Percentiles rank a stretch among this genome's conserved stretches.
Conservation (phyloP, 2,797 vertebrate genomes). For the Somateria mollissima region DNA sequence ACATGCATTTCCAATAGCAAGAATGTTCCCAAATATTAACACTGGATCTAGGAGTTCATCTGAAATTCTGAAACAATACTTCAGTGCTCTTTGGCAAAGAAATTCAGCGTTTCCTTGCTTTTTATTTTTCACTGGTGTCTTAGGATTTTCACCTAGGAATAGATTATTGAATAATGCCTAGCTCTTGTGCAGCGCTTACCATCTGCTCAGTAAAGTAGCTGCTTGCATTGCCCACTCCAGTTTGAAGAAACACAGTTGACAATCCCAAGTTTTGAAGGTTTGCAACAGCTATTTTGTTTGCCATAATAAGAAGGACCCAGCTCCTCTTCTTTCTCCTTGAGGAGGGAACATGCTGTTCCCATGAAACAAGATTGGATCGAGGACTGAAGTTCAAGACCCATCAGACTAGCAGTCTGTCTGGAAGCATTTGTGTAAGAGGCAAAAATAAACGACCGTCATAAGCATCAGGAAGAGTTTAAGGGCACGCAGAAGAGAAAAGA, state of each 20-base stretch:
- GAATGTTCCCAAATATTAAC: neutral
- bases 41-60: neutral
- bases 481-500: neutral
- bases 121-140: neutral
- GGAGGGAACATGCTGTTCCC: neutral
- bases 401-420: neutral
- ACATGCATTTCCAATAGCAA: neutral
- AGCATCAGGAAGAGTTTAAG: neutral
- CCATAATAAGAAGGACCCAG: neutral
- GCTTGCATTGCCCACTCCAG: neutral
- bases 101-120: neutral
- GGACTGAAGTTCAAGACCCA: neutral
- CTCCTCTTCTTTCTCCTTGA: neutral
- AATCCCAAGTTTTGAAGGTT: neutral
- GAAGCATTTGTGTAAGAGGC: neutral
- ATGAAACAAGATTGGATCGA: neutral
- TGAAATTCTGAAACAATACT: neutral
- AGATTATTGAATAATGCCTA: neutral
- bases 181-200: neutral
- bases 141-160: neutral
- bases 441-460: neutral
- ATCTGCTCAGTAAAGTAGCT: neutral
- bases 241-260: neutral
- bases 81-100: neutral
- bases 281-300: neutral